Percentiles rank a stretch among this genome's conserved stretches.
Evolutionary conservation across 2,888 invertebrate species (phyloP).

Genomic region (Trissonchulus sp.): DNA sequence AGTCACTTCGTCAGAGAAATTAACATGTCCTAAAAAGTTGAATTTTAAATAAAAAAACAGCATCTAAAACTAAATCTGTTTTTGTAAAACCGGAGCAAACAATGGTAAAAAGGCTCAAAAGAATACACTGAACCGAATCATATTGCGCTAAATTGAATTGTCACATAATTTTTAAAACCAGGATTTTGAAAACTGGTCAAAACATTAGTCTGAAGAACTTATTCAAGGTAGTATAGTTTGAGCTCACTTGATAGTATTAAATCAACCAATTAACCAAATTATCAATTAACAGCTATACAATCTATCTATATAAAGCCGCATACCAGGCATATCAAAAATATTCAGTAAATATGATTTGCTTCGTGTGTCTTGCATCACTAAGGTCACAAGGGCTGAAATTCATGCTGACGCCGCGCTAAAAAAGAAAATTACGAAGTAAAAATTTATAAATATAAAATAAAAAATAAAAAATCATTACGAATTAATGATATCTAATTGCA

Average conservation of each 20-base stretch:
- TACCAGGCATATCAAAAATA: conserved; percentile 82
- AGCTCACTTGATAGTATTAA: not conserved
- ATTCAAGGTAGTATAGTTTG: too few relatives aligned
- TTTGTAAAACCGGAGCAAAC: not conserved
- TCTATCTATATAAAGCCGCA: too few relatives aligned
- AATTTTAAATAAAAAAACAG: not conserved
- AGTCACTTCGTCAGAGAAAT: conserved; percentile 97
- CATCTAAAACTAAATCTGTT: conserved; percentile 9
- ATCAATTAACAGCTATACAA: too few relatives aligned
- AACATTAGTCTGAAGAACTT: too few relatives aligned
- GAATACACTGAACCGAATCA: too few relatives aligned
- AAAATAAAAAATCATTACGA: conserved; percentile 9
- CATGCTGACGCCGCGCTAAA: conserved; percentile 79
- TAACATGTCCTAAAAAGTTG: conserved; percentile 83
- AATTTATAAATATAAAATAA: conserved; percentile 23
- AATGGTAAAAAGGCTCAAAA: too few relatives aligned
- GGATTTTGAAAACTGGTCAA: too few relatives aligned
- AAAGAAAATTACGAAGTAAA: conserved; percentile 28
- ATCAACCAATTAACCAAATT: not conserved
- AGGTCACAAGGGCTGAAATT: conserved; percentile 89
- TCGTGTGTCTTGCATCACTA: conserved; percentile 84
- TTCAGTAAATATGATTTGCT: conserved; percentile 95
- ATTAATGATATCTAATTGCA: too few relatives aligned
- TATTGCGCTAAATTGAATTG: too few relatives aligned
- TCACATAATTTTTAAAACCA: too few relatives aligned